Percentiles rank a stretch among this genome's conserved stretches.
Evolutionary conservation across 2,113 vertebrate genomes (phyloP).

Genomic region (Heptranchias perlo): DNA sequence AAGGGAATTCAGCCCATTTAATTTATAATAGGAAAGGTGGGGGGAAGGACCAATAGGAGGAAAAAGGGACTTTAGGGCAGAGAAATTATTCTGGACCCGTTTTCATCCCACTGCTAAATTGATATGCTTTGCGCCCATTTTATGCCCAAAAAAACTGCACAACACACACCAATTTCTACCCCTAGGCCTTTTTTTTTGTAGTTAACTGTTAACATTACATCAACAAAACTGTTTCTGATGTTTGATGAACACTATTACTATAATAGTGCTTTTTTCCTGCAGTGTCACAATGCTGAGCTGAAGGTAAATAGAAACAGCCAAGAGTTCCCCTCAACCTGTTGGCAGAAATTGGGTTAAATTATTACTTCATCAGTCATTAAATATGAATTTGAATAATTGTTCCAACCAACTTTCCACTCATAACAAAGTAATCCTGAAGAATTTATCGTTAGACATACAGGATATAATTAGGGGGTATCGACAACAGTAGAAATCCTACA

Average conservation of each 20-base stretch:
- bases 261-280: neutral
- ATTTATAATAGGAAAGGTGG: neutral
- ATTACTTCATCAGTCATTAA: neutral
- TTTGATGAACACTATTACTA: neutral
- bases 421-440: conserved; percentile 16
- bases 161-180: neutral
- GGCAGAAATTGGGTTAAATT: neutral
- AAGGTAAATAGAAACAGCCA: neutral
- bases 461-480: neutral
- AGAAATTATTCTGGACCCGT: neutral
- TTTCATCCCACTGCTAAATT: neutral
- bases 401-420: neutral
- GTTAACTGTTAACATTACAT: neutral
- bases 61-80: neutral
- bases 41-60: neutral
- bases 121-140: neutral
- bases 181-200: neutral
- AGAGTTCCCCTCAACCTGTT: neutral
- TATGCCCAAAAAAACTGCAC: neutral
- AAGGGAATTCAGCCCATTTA: no score
- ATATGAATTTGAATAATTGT: conserved; percentile 29
- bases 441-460: neutral
- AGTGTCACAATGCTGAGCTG: neutral
- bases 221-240: neutral
- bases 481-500: neutral